Percentiles rank a stretch among this genome's conserved stretches.
phyloP scores from a whole-genome alignment of 2,113 vertebrate species.

The Sinocyclocheilus anshuiensis region DNA sequence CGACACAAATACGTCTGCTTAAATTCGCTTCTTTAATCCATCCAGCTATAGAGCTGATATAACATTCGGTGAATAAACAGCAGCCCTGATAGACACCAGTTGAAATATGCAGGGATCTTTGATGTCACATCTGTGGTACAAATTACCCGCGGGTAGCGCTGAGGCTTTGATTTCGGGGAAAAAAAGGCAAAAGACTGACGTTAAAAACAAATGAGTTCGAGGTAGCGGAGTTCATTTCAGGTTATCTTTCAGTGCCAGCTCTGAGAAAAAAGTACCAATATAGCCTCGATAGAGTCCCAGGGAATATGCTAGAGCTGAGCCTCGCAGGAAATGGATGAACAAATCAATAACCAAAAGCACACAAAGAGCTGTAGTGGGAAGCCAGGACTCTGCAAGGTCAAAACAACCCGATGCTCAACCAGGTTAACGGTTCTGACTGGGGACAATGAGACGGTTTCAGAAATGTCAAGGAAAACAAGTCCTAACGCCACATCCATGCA shows the following conservation, averaged over 20 bases:
- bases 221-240: constrained; percentile 7
- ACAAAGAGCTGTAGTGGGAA: constrained; percentile 15
- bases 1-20: constrained; percentile 18
- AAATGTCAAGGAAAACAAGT: background rate
- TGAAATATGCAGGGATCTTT: constrained; percentile 27
- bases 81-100: constrained; percentile 27
- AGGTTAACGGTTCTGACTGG: background rate
- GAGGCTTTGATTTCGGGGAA: background rate
- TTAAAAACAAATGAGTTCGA: constrained; percentile 7
- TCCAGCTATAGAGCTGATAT: background rate
- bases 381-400: constrained; percentile 29
- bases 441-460: background rate
- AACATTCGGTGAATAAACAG: constrained; percentile 3
- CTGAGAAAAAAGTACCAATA: background rate
- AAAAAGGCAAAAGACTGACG: background rate
- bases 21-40: constrained; percentile 21
- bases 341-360: constrained; percentile 26
- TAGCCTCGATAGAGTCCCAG: constrained; percentile 17
- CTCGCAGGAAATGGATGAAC: constrained; percentile 34
- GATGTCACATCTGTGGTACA: constrained; percentile 36
- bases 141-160: background rate
- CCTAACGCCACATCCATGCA: background rate
- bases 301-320: constrained; percentile 12
- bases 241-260: constrained; percentile 27
- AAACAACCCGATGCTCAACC: background rate